Percentiles rank a stretch among this genome's conserved stretches.
Conservation (phyloP, 2,888 invertebrate species). For the Cheilosia vernalis region DNA sequence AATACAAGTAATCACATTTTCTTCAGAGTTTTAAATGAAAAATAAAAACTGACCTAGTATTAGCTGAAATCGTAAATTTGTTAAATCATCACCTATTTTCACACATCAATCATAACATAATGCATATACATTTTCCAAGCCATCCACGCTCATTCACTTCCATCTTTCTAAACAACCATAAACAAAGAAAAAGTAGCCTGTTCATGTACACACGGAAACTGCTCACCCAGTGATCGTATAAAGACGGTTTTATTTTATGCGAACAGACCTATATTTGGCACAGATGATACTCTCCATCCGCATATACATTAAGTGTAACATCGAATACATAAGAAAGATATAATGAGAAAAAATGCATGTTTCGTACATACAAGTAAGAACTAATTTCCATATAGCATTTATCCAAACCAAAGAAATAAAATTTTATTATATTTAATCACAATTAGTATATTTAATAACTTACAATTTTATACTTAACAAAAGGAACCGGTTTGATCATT, state of each 20-base stretch:
- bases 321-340: constrained; percentile 42
- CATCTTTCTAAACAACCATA: constrained; percentile 15
- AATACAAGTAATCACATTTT: constrained; percentile 41
- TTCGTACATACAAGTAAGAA: constrained; percentile 5
- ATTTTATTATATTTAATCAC: constrained; percentile 49
- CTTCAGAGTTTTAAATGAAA: constrained; percentile 47
- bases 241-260: not conserved
- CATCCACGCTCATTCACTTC: constrained; percentile 22
- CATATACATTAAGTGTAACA: constrained; percentile 48
- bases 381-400: constrained; percentile 46
- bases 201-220: not conserved
- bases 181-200: not conserved
- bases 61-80: constrained; percentile 57
- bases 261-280: constrained; percentile 26
- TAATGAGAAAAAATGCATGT: constrained; percentile 5
- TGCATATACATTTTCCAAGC: constrained; percentile 21
- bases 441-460: constrained; percentile 48
- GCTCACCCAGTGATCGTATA: not conserved
- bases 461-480: constrained; percentile 68
- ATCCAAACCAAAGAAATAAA: constrained; percentile 30
- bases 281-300: constrained; percentile 37
- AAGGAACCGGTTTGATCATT: constrained; percentile 49
- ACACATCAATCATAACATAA: constrained; percentile 37
- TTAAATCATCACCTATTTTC: constrained; percentile 44
- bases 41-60: constrained; percentile 57